Conservation (phyloP, 2,797 vertebrate species). For the Macroramphosus scolopax region DNA sequence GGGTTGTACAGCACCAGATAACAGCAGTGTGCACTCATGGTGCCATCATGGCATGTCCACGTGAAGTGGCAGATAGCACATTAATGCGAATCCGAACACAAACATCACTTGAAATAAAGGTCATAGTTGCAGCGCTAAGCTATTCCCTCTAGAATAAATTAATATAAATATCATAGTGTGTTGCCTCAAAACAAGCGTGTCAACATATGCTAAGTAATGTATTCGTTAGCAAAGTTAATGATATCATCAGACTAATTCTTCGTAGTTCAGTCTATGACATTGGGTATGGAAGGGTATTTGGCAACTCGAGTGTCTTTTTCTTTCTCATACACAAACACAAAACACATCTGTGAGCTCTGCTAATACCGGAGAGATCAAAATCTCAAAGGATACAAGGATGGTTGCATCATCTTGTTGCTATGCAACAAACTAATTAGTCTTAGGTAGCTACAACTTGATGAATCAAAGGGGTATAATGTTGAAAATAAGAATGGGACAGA, state of each 20-base stretch:
- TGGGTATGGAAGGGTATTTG: slow-evolving; percentile 10
- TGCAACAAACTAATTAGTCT: slow-evolving; percentile 47
- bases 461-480: slow-evolving; percentile 16
- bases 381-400: slow-evolving; percentile 21
- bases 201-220: slow-evolving; percentile 40
- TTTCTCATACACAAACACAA: slow-evolving; percentile 20
- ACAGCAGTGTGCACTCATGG: neutral
- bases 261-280: slow-evolving; percentile 28
- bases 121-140: slow-evolving; percentile 3
- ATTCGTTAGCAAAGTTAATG: slow-evolving; percentile 46
- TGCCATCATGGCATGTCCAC: neutral
- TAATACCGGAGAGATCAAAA: slow-evolving; percentile 20
- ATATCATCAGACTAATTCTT: slow-evolving; percentile 40
- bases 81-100: slow-evolving; percentile 8
- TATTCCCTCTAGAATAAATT: slow-evolving; percentile 11
- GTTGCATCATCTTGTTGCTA: slow-evolving; percentile 45
- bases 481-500: slow-evolving; percentile 11
- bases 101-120: slow-evolving; percentile 17
- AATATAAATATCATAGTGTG: slow-evolving; percentile 24
- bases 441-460: slow-evolving; percentile 23
- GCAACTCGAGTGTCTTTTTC: slow-evolving; percentile 10
- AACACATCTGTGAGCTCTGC: slow-evolving; percentile 23
- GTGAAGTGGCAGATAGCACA: neutral
- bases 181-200: slow-evolving; percentile 36
- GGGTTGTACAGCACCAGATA: no score